These are phyloP conservation scores for Diarsia dahlii DNA, from an alignment of 2,888 invertebrate species.

Conservation along the genomic window DNA sequence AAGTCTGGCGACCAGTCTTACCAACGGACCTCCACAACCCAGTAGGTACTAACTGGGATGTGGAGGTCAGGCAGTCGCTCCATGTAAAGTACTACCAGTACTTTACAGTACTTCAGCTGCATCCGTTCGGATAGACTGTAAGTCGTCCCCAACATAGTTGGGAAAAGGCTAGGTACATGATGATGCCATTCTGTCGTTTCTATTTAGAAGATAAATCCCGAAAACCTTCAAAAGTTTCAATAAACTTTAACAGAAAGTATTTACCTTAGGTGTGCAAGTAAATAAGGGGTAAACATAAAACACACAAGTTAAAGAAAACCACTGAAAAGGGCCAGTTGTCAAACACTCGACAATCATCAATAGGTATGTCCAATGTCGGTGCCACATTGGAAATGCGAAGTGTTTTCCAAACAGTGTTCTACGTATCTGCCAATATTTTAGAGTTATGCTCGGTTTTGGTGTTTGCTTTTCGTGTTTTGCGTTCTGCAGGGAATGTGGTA, in stretches of 20 bases:
- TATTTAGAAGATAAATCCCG: not conserved
- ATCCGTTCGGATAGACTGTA: too few relatives aligned
- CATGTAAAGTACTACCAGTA: too few relatives aligned
- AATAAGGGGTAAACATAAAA: conserved; percentile 9
- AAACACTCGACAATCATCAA: conserved; percentile 41
- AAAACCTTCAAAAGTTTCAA: not conserved
- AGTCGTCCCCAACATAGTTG: too few relatives aligned
- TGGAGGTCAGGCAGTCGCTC: too few relatives aligned
- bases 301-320: conserved; percentile 1
- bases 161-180: too few relatives aligned
- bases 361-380: conserved; percentile 30
- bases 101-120: too few relatives aligned
- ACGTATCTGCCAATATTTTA: conserved; percentile 24
- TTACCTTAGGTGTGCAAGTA: not conserved
- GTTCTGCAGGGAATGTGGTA: not conserved
- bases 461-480: conserved; percentile 2
- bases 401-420: conserved; percentile 46
- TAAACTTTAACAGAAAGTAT: not conserved
- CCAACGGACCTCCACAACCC: too few relatives aligned
- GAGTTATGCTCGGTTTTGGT: conserved; percentile 6
- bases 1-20: too few relatives aligned
- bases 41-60: too few relatives aligned
- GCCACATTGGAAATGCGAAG: conserved; percentile 30
- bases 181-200: not conserved
- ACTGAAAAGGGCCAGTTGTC: conserved; percentile 41